Conservation (phyloP, 1,140 invertebrate genomes). For the Ceratina australensis region DNA sequence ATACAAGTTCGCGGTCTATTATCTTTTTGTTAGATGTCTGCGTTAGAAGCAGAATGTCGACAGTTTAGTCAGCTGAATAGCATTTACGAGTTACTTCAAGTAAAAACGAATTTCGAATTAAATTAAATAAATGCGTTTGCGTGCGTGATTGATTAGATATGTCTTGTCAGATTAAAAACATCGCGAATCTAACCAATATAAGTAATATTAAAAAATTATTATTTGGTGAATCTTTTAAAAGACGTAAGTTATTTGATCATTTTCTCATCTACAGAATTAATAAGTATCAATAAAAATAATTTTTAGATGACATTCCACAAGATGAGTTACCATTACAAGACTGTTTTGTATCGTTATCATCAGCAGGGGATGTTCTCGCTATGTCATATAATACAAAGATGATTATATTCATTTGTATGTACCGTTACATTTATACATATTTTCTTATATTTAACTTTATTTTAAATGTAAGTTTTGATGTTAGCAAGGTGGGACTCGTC, state of each 20-base stretch:
- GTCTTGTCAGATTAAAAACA: conserved; percentile 86
- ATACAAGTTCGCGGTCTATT: conserved; percentile 14
- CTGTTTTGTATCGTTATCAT: conserved; percentile 71
- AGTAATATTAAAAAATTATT: conserved; percentile 77
- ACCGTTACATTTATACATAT: neutral
- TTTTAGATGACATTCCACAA: conserved; percentile 64
- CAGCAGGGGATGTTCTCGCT: conserved; percentile 72
- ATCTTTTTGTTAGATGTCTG: conserved; percentile 3
- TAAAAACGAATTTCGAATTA: neutral
- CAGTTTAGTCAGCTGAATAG: neutral
- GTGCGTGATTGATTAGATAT: conserved; percentile 71
- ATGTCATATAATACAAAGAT: conserved; percentile 74
- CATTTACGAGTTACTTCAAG: neutral
- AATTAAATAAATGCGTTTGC: conserved; percentile 12
- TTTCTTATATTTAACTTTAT: neutral
- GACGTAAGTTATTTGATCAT: conserved; percentile 80
- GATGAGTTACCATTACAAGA: conserved; percentile 75
- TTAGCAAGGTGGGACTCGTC: conserved; percentile 80
- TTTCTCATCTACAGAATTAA: conserved; percentile 79
- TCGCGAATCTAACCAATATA: conserved; percentile 84
- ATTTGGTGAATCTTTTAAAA: conserved; percentile 47
- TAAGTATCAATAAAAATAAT: conserved; percentile 82
- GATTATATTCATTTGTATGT: conserved; percentile 76
- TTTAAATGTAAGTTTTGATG: neutral
- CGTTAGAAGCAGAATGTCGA: neutral